These are phyloP conservation scores for Lethocerus indicus DNA, from an alignment of 1,140 invertebrate species.

Conservation along the genomic window DNA sequence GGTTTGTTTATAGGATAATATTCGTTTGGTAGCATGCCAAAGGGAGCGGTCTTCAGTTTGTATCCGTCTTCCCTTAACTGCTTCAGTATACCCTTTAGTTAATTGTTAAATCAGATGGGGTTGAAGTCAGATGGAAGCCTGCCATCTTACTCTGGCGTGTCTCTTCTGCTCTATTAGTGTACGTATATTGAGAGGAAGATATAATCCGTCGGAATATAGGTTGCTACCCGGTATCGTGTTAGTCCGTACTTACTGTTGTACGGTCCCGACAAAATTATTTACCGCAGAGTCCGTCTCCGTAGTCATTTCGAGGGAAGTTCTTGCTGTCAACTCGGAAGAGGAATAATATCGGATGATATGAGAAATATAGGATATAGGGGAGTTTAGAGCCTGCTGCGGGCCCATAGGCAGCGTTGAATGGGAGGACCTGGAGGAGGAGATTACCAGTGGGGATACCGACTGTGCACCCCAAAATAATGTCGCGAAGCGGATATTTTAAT, in stretches of 20 bases:
- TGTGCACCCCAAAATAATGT: constrained; percentile 17
- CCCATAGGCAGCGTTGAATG: constrained; percentile 10
- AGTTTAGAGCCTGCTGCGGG: constrained; percentile 5
- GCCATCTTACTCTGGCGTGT: not conserved
- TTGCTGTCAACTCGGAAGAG: not conserved
- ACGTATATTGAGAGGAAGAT: not conserved
- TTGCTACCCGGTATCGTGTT: not conserved
- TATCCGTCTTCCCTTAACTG: too few relatives aligned
- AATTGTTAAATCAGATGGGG: not conserved
- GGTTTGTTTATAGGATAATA: too few relatives aligned
- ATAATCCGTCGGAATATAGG: too few relatives aligned
- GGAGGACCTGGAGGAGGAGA: constrained; percentile 20
- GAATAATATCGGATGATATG: constrained; percentile 5
- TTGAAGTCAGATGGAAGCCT: not conserved
- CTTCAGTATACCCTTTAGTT: not conserved
- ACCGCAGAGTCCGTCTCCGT: not conserved
- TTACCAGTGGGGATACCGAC: constrained; percentile 20
- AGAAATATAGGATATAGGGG: constrained; percentile 13
- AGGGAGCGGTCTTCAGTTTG: too few relatives aligned
- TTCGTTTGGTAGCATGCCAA: too few relatives aligned
- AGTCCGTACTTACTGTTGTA: not conserved
- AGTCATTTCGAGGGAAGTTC: not conserved
- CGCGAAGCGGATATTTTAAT: constrained; percentile 16
- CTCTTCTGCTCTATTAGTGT: not conserved
- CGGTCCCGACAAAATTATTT: not conserved